A percentile compares a stretch with the other conserved stretches of the same genome.
These are phyloP conservation scores for Steinernema khuongi DNA, from an alignment of 1,140 invertebrate genomes.

Conservation along the genomic window DNA sequence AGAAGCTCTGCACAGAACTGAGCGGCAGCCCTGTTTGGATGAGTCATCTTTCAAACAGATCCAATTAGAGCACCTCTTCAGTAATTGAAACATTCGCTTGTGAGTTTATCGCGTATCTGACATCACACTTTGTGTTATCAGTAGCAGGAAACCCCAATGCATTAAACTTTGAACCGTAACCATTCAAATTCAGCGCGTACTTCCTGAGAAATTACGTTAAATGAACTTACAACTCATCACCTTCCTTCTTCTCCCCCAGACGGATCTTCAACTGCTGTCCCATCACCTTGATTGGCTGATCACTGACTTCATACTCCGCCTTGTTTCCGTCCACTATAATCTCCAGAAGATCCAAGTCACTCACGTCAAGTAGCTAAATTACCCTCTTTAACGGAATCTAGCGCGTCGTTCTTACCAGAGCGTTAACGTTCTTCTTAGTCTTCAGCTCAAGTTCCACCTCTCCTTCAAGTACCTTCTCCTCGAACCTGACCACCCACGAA, in stretches of 20 bases:
- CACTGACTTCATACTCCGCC: not conserved
- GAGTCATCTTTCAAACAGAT: too few species aligned
- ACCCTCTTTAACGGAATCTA: not conserved
- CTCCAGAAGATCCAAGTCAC: not conserved
- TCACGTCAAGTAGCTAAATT: not conserved
- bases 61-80: too few species aligned
- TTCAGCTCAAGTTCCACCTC: not conserved
- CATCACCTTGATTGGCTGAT: not conserved
- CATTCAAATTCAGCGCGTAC: not conserved
- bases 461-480: conserved; percentile 9
- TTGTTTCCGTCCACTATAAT: not conserved
- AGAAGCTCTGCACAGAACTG: not conserved
- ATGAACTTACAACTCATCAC: not conserved
- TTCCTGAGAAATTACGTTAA: not conserved
- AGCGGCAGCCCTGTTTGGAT: too few species aligned
- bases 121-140: too few species aligned
- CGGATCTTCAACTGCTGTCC: not conserved
- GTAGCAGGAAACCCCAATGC: not conserved
- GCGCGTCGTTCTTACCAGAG: not conserved
- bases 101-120: too few species aligned
- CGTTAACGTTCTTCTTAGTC: not conserved
- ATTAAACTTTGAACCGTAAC: not conserved
- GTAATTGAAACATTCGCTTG: too few species aligned
- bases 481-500: not conserved
- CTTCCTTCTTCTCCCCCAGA: not conserved